Conservation (phyloP, 2,888 invertebrate species). For the Acleris holmiana region DNA sequence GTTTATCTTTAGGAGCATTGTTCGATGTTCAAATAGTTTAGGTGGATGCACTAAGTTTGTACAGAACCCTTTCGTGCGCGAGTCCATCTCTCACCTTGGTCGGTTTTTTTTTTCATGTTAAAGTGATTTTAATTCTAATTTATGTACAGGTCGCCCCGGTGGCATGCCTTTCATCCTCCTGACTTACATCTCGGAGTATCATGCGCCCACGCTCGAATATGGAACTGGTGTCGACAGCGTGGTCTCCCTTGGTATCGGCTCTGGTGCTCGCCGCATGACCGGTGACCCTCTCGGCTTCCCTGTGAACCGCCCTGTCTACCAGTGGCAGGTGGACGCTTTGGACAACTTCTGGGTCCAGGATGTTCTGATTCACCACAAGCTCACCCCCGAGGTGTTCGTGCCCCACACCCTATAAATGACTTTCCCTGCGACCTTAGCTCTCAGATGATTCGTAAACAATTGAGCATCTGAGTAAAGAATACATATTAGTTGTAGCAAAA, state of each 20-base stretch:
- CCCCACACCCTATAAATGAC: slow-evolving; percentile 51
- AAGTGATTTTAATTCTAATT: slow-evolving; percentile 10
- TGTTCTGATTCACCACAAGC: slow-evolving; percentile 81
- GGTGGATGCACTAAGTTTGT: no score
- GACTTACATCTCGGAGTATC: slow-evolving; percentile 84
- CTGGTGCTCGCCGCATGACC: slow-evolving; percentile 72
- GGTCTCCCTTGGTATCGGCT: slow-evolving; percentile 77
- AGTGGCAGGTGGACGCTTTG: slow-evolving; percentile 61
- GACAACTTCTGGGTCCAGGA: slow-evolving; percentile 80
- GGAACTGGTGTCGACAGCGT: slow-evolving; percentile 73
- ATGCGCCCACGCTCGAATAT: slow-evolving; percentile 65
- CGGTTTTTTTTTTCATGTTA: background rate
- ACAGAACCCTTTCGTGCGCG: no score
- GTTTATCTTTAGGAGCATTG: no score
- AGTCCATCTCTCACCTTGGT: background rate
- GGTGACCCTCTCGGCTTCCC: slow-evolving; percentile 83
- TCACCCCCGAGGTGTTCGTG: slow-evolving; percentile 62
- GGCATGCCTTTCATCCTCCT: slow-evolving; percentile 86
- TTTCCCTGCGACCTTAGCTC: slow-evolving; percentile 22
- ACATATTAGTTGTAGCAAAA: slow-evolving; percentile 2
- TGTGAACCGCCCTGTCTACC: slow-evolving; percentile 78
- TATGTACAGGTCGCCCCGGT: slow-evolving; percentile 60
- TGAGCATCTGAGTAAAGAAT: background rate
- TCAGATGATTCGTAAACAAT: slow-evolving; percentile 4
- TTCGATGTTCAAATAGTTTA: no score